A percentile compares a stretch with the other conserved stretches of the same genome.
Conservation (phyloP, 2,797 vertebrate genomes). For the Graptemys geographica region DNA sequence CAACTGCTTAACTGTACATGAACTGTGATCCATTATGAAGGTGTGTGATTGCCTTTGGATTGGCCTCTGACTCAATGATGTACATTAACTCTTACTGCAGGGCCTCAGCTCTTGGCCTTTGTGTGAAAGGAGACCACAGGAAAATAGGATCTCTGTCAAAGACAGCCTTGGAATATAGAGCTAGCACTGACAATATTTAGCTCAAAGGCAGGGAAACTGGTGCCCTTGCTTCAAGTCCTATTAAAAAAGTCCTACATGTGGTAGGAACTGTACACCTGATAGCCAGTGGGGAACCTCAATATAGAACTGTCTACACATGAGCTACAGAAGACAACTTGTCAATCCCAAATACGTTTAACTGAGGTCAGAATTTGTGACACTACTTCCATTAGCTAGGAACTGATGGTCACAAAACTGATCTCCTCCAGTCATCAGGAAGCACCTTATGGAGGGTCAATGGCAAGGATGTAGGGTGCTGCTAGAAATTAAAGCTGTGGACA, state of each 20-base stretch:
- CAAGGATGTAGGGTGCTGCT: not conserved
- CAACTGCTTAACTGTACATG: not conserved
- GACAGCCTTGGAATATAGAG: not conserved
- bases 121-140: not conserved
- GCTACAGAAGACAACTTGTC: not conserved
- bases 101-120: not conserved
- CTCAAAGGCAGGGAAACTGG: not conserved
- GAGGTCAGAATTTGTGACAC: not conserved
- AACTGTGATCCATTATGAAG: not conserved
- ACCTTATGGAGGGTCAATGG: not conserved
- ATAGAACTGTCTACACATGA: not conserved
- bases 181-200: accelerated
- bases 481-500: not conserved
- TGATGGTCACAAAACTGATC: not conserved
- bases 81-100: slow-evolving; percentile 11
- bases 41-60: slow-evolving; percentile 16
- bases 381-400: not conserved
- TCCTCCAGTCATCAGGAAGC: not conserved
- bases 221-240: not conserved
- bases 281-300: not conserved
- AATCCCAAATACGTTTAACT: not conserved
- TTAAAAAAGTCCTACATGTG: not conserved
- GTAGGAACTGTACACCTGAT: not conserved
- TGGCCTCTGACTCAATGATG: slow-evolving; percentile 12
- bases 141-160: not conserved